phyloP scores from a whole-genome alignment of 2,797 vertebrate genomes.

The Hydrocynus forskahlii region DNA sequence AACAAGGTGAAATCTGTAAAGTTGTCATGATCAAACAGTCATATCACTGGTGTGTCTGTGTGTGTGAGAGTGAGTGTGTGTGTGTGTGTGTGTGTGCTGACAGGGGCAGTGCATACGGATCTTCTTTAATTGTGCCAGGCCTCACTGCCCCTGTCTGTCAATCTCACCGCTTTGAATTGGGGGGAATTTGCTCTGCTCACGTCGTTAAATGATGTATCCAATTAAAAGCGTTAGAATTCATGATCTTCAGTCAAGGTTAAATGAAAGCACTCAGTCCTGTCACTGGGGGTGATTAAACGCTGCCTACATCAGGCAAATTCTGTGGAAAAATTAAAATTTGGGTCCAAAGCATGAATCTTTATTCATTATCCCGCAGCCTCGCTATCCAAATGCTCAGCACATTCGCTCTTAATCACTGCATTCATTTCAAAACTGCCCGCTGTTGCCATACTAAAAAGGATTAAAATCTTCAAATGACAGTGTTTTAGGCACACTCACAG shows the following conservation, averaged over 20 bases:
- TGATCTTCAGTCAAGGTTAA: slow-evolving; percentile 99
- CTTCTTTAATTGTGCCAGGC: slow-evolving; percentile 99
- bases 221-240: slow-evolving; percentile 99
- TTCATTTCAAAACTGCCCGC: slow-evolving; percentile 95
- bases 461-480: slow-evolving; percentile 86
- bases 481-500: slow-evolving; percentile 82
- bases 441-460: slow-evolving; percentile 86
- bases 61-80: slow-evolving; percentile 73
- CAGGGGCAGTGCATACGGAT: slow-evolving; percentile 97
- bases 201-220: slow-evolving; percentile 99
- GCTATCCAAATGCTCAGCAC: slow-evolving; percentile 96
- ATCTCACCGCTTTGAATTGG: slow-evolving; percentile 99
- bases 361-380: slow-evolving; percentile 94
- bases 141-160: slow-evolving; percentile 99
- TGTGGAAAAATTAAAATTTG: slow-evolving; percentile 97
- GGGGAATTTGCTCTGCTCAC: slow-evolving; percentile 99
- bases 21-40: slow-evolving; percentile 92
- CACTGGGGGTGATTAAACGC: slow-evolving; percentile 99
- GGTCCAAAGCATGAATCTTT: slow-evolving; percentile 99
- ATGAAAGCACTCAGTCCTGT: slow-evolving; percentile 99
- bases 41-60: slow-evolving; percentile 85
- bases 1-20: slow-evolving; percentile 93
- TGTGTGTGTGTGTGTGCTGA: slow-evolving; percentile 84
- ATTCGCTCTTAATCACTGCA: slow-evolving; percentile 95
- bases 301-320: slow-evolving; percentile 98